Conservation (phyloP, 2,113 vertebrate genomes). For the Phylloscopus trochilus region DNA sequence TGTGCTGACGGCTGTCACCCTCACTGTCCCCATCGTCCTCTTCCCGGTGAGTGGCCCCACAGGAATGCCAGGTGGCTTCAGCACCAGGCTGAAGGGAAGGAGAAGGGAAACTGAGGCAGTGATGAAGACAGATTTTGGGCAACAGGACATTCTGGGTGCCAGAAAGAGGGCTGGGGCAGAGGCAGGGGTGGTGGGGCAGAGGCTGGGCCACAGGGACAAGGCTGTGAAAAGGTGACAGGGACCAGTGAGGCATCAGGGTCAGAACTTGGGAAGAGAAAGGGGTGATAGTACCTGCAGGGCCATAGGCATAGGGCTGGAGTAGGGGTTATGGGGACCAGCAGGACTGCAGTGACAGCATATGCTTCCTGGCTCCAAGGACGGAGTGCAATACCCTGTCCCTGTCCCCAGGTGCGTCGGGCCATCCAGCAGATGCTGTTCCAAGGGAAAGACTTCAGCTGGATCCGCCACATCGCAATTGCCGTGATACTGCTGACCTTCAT, state of each 20-base stretch:
- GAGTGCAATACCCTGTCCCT: neutral
- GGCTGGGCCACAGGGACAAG: neutral
- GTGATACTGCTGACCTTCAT: conserved; percentile 83
- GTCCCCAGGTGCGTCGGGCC: conserved; percentile 87
- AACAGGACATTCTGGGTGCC: neutral
- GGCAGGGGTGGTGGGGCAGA: neutral
- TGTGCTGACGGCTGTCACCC: conserved; percentile 92
- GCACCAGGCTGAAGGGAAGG: neutral
- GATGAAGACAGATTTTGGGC: neutral
- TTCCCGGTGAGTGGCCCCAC: conserved; percentile 84
- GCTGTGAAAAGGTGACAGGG: too few species aligned
- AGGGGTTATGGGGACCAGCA: neutral
- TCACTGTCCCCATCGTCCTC: conserved; percentile 95
- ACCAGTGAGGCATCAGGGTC: neutral
- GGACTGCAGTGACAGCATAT: neutral
- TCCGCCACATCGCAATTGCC: conserved; percentile 85
- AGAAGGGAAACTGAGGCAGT: neutral
- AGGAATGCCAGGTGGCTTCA: neutral
- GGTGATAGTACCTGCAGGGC: neutral
- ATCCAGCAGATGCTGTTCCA: conserved; percentile 94
- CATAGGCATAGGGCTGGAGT: neutral
- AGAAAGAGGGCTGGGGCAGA: neutral
- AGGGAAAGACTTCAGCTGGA: conserved; percentile 90
- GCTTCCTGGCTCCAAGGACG: neutral
- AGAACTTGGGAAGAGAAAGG: neutral